These are phyloP conservation scores for Spermophilus dauricus DNA, from an alignment of 2,113 vertebrate genomes.

Conservation along the genomic window DNA sequence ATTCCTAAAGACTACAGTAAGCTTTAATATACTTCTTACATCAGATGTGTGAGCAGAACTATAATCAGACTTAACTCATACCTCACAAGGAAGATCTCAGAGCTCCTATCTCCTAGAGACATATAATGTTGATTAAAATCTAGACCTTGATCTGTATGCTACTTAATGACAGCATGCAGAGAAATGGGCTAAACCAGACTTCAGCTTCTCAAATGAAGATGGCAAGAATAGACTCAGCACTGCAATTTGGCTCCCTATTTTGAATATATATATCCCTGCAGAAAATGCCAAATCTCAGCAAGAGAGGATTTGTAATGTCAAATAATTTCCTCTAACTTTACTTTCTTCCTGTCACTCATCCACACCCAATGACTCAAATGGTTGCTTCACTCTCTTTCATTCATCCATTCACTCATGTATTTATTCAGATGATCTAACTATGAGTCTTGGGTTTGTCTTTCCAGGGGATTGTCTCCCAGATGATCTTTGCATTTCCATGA, in stretches of 20 bases:
- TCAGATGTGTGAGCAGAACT: not conserved
- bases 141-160: not conserved
- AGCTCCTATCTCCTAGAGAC: not conserved
- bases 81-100: not conserved
- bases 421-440: slow-evolving; percentile 49
- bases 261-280: not conserved
- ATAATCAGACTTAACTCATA: not conserved
- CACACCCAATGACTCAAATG: slow-evolving; percentile 69
- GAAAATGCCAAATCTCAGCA: slow-evolving; percentile 53
- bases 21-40: slow-evolving; percentile 17
- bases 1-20: not conserved
- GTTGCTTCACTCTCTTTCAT: not conserved
- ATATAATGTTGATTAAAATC: slow-evolving; percentile 24
- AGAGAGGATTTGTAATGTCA: slow-evolving; percentile 1
- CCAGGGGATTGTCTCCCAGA: not conserved
- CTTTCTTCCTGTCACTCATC: slow-evolving; percentile 59
- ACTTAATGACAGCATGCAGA: not conserved
- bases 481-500: not conserved
- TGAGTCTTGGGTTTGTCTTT: slow-evolving; percentile 23
- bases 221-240: not conserved
- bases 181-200: not conserved
- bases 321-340: slow-evolving; percentile 29
- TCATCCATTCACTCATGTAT: slow-evolving; percentile 12
- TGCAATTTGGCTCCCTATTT: not conserved
- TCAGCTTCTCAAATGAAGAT: not conserved